Conservation (phyloP, 2,797 vertebrate species). For the Anableps anableps region DNA sequence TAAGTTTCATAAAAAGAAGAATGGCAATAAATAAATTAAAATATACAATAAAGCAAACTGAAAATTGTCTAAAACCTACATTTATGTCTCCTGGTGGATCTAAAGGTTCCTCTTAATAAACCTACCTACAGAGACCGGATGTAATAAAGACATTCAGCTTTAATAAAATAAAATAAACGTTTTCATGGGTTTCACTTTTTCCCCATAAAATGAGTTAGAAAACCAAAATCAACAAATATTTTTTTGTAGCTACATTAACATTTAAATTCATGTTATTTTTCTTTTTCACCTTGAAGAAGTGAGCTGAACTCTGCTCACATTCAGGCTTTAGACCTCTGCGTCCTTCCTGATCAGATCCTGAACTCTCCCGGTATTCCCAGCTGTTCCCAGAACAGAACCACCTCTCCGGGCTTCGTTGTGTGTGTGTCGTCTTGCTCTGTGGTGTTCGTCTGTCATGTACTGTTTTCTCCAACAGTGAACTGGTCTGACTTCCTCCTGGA, state of each 20-base stretch:
- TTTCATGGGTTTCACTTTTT: no score
- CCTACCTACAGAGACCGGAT: no score
- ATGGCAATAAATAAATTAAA: no score
- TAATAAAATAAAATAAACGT: no score
- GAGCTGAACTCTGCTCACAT: not conserved
- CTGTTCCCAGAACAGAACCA: not conserved
- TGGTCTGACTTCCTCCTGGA: conserved; percentile 70
- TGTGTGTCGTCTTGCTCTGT: not conserved
- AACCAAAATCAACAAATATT: not conserved
- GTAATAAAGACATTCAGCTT: no score
- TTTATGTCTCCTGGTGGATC: not conserved
- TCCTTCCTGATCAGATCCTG: not conserved
- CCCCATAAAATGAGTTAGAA: not conserved
- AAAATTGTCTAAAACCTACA: not conserved
- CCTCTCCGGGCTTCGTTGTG: not conserved
- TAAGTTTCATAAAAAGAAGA: no score
- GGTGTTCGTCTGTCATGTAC: not conserved
- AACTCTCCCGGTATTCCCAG: not conserved
- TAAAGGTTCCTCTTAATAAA: not conserved
- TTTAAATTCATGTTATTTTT: not conserved
- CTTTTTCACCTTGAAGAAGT: not conserved
- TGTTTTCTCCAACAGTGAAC: conserved; percentile 8
- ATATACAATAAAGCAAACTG: not conserved
- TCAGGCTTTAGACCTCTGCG: not conserved
- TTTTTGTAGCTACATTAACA: not conserved